Evolutionary conservation across 2,113 vertebrate genomes (phyloP).

Genomic region (Nothoprocta perdicaria): DNA sequence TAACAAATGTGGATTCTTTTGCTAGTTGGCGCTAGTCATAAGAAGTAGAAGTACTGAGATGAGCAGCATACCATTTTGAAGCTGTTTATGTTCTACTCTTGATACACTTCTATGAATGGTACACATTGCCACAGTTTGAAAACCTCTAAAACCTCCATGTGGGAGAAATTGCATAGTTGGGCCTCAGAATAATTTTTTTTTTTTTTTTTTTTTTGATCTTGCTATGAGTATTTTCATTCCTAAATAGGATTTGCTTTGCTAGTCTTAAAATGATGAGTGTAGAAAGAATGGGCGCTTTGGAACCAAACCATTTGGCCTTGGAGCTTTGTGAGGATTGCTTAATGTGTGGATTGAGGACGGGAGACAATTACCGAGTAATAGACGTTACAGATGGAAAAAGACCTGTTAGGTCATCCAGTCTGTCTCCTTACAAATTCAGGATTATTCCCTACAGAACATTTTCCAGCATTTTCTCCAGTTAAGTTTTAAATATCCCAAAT

Average conservation of each 20-base stretch:
- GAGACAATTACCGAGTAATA: slow-evolving; percentile 46
- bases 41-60: not conserved
- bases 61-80: not conserved
- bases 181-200: not conserved
- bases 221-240: slow-evolving; percentile 18
- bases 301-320: slow-evolving; percentile 24
- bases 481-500: slow-evolving; percentile 42
- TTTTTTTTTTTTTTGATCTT: not conserved
- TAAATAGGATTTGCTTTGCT: slow-evolving; percentile 34
- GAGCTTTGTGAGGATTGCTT: not conserved
- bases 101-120: not conserved
- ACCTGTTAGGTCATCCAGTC: slow-evolving; percentile 39
- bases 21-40: not conserved
- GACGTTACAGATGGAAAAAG: slow-evolving; percentile 48
- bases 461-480: slow-evolving; percentile 46
- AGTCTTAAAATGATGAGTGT: slow-evolving; percentile 49
- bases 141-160: not conserved
- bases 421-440: slow-evolving; percentile 40
- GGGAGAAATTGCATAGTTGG: not conserved
- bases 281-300: slow-evolving; percentile 41
- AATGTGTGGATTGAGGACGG: slow-evolving; percentile 45
- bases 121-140: not conserved
- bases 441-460: slow-evolving; percentile 27
- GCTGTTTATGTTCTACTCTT: not conserved
- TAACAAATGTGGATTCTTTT: not conserved